Evolutionary conservation across 2,113 vertebrate species (phyloP).

Genomic region (Pygoscelis antarcticus): DNA sequence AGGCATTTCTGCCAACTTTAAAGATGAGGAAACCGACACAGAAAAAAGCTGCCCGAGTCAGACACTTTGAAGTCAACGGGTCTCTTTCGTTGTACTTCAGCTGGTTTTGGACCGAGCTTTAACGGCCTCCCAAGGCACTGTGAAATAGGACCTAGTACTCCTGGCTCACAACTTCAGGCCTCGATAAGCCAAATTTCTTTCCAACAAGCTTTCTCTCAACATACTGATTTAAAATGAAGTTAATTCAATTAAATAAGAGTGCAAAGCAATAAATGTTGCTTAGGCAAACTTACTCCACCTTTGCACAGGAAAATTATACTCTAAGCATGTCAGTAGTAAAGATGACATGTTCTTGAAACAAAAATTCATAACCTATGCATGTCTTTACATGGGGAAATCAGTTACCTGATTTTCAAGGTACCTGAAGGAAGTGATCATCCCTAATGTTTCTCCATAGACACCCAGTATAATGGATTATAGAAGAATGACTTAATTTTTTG

Average conservation of each 20-base stretch:
- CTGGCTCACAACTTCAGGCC: not conserved
- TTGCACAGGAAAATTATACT: slow-evolving; percentile 8
- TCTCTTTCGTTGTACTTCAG: not conserved
- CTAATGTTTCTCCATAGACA: not conserved
- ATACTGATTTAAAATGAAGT: not conserved
- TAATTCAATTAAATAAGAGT: slow-evolving; percentile 29
- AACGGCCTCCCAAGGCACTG: not conserved
- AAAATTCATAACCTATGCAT: not conserved
- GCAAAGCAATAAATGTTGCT: slow-evolving; percentile 33
- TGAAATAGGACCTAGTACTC: not conserved
- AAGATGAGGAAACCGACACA: not conserved
- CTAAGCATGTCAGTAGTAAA: not conserved
- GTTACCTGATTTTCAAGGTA: not conserved
- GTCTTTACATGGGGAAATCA: slow-evolving; percentile 17
- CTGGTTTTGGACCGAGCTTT: not conserved
- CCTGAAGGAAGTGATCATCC: not conserved
- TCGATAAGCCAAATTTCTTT: not conserved
- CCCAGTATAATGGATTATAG: not conserved
- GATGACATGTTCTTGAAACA: not conserved
- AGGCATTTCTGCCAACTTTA: not conserved
- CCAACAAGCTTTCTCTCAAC: not conserved
- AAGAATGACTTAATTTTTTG: slow-evolving; percentile 43
- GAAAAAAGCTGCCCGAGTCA: slow-evolving; percentile 3
- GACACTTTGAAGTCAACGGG: not conserved
- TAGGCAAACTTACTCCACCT: slow-evolving; percentile 26